Conservation (phyloP, 2,888 invertebrate genomes). For the Dasysyrphus albostriatus region DNA sequence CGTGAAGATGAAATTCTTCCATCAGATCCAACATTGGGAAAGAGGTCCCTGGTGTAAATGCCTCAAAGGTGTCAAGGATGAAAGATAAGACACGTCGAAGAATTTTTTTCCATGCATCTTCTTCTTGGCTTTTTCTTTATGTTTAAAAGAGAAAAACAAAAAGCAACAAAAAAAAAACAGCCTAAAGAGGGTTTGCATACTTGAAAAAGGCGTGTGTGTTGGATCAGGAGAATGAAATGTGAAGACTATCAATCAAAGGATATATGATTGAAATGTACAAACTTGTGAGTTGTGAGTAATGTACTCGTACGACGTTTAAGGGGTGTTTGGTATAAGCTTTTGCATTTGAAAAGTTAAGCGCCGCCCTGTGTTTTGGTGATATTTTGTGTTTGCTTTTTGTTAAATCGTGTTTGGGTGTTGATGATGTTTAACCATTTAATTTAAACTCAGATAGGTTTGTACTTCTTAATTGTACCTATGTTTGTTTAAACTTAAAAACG, state of each 20-base stretch:
- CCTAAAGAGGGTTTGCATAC: constrained; percentile 18
- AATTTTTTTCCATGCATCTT: constrained; percentile 40
- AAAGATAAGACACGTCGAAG: constrained; percentile 71
- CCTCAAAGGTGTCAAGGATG: constrained; percentile 73
- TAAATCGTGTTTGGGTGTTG: constrained; percentile 1
- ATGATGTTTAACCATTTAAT: not conserved
- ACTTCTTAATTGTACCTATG: not conserved
- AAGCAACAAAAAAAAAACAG: not conserved
- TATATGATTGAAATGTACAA: constrained; percentile 71
- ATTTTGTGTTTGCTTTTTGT: constrained; percentile 5
- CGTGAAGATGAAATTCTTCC: constrained; percentile 65
- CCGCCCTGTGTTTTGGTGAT: constrained; percentile 21
- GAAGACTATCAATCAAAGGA: constrained; percentile 72
- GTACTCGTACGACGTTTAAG: constrained; percentile 31
- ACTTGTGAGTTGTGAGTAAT: constrained; percentile 46
- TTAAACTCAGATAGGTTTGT: not conserved
- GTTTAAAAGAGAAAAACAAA: not conserved
- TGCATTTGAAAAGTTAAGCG: constrained; percentile 19
- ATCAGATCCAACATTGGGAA: constrained; percentile 55
- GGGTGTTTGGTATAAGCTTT: constrained; percentile 23
- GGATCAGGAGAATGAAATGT: constrained; percentile 51
- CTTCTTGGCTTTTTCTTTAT: not conserved
- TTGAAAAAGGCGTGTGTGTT: not conserved
- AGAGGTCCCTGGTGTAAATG: constrained; percentile 55
- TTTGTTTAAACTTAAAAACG: not conserved